A percentile compares a stretch with the other conserved stretches of the same genome.
These are phyloP conservation scores for Pitangus sulphuratus DNA, from an alignment of 2,797 vertebrate species.

Conservation along the genomic window DNA sequence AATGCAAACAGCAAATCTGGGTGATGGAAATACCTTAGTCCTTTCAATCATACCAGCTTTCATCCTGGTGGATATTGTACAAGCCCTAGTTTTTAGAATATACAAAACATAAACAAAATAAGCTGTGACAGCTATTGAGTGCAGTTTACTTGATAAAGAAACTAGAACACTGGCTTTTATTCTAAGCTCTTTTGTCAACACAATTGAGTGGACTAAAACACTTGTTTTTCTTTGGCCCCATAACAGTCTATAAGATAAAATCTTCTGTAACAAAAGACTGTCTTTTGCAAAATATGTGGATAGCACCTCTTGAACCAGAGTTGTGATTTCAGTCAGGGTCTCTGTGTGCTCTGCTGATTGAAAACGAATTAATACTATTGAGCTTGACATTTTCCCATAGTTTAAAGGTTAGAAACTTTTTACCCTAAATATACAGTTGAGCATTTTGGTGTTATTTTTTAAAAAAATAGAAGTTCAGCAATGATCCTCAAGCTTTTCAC, in stretches of 20 bases:
- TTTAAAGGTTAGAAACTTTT: slow-evolving; percentile 22
- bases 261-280: background rate
- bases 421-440: background rate
- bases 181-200: background rate
- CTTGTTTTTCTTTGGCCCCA: background rate
- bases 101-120: background rate
- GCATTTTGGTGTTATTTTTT: background rate
- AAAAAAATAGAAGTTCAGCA: background rate
- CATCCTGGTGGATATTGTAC: background rate
- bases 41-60: background rate
- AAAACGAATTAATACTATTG: slow-evolving; percentile 20
- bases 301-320: background rate
- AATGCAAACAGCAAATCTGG: background rate
- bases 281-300: background rate
- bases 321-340: background rate
- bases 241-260: background rate
- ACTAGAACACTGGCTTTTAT: background rate
- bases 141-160: background rate
- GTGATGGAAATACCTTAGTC: background rate
- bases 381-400: slow-evolving; percentile 1
- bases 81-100: background rate
- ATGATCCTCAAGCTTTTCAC: background rate
- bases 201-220: background rate
- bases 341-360: background rate
- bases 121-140: background rate